phyloP scores from a whole-genome alignment of 2,113 vertebrate species.

The Malaclemys terrapin region DNA sequence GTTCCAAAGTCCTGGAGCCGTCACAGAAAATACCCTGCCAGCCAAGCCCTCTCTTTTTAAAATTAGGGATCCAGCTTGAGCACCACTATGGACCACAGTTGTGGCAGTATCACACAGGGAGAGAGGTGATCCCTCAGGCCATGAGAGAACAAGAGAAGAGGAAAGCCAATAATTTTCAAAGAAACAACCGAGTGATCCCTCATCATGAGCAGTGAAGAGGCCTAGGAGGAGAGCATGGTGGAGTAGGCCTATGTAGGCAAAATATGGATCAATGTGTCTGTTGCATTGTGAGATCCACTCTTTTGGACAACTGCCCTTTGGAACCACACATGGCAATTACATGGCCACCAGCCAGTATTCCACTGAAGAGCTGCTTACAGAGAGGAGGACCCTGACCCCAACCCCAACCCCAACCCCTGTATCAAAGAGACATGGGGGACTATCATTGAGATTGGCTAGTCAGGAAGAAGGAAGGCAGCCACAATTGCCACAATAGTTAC shows the following conservation, averaged over 20 bases:
- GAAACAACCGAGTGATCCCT: not conserved
- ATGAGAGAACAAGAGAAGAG: not conserved
- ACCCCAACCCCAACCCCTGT: not conserved
- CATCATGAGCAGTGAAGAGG: not conserved
- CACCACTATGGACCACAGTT: too few relatives aligned
- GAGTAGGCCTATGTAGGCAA: not conserved
- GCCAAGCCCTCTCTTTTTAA: not conserved
- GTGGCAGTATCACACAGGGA: not conserved
- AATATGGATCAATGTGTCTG: not conserved
- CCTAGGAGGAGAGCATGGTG: not conserved
- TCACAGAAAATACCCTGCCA: not conserved
- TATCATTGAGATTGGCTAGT: fast-evolving
- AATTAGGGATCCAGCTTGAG: not conserved
- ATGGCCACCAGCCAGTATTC: not conserved
- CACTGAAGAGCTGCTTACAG: not conserved
- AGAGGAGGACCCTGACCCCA: not conserved
- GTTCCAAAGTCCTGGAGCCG: not conserved
- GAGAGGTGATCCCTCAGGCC: not conserved
- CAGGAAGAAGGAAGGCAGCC: not conserved
- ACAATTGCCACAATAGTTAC: not conserved
- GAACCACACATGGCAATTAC: not conserved
- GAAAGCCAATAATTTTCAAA: not conserved
- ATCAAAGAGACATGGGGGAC: fast-evolving
- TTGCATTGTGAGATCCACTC: not conserved
- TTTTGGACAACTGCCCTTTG: not conserved